Base-by-base conservation (phyloP, 2,888 invertebrate species). In the Mellilla xanthometata region DNA sequence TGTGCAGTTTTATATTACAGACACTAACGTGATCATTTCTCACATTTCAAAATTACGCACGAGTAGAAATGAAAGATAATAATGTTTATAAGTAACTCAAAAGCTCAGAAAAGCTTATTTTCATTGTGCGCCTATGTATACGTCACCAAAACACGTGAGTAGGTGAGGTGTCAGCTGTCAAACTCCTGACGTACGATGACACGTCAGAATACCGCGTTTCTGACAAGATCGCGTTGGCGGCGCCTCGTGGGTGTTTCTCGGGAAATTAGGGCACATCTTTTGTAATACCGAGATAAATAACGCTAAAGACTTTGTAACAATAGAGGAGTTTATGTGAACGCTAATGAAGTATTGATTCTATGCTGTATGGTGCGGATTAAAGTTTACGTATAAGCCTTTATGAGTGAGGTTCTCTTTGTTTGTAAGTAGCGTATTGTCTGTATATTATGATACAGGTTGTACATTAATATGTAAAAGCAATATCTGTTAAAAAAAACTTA, bases 151-250 rank as follows among this genome's bases (percentile, higher is more conserved):
- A 12, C 12, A 23, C 23, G 24, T 12, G 13, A 32, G 33, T 33
- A 32, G 38, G 27, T n/a, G 4, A 36, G 58, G 54, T 60, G 60
- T 58, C 46, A 54, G 54, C 58, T 66, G 64, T 68, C 63, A 68
- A 61, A 63, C 53, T 41, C 61, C 61, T 65, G 68, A 71, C 60
- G 60, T 60, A 59, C 65, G 68, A 67, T 65, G 69, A 72, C 65
- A 53, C 51, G 61, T 67, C 62, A 59, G 52, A 62, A 73, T 68
- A 49, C 54, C 59, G 56, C 52, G 61, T 57, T 54, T 63, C 60
- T 41, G 54, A 54, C 49, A 40, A 51, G 49, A 45, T n/a, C 30
- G 34, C 39, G 45, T 46, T 28, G 46, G 46, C 35, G 46, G 19
- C 10, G 11, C 33, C 29, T 40, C 27, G 46, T 46, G 40, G 46